A percentile compares a stretch with the other conserved stretches of the same genome.
phyloP scores from a whole-genome alignment of 2,888 invertebrate genomes.

The Hyalella azteca region DNA sequence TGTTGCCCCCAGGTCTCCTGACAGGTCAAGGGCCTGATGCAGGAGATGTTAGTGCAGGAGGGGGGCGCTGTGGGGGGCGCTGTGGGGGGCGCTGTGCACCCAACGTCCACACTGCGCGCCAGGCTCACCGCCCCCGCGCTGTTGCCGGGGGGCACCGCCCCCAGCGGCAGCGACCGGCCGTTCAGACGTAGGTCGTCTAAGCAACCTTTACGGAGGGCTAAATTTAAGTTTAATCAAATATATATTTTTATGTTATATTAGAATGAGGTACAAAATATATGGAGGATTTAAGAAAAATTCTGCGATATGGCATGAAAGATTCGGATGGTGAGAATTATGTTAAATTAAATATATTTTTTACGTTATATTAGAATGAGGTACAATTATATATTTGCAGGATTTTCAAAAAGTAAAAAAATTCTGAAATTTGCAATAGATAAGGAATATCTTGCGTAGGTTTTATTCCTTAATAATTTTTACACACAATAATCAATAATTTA shows the following conservation, averaged over 20 bases:
- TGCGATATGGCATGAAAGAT: neutral
- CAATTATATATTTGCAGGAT: too few relatives aligned
- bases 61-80: neutral
- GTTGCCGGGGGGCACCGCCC: neutral
- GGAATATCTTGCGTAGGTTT: too few relatives aligned
- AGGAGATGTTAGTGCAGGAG: conserved; percentile 12
- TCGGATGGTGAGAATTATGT: neutral
- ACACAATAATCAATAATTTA: too few relatives aligned
- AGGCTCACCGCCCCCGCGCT: conserved; percentile 11
- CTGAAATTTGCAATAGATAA: too few relatives aligned
- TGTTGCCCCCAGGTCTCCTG: conserved; percentile 29
- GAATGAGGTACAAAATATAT: neutral
- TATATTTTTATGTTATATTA: neutral
- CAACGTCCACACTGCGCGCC: neutral
- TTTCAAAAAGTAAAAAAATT: too few relatives aligned
- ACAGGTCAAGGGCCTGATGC: neutral
- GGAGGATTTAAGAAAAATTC: neutral
- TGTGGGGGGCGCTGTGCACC: neutral
- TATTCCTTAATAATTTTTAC: too few relatives aligned
- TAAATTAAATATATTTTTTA: neutral
- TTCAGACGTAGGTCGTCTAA: conserved; percentile 29
- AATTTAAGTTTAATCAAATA: neutral
- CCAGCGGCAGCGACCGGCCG: conserved; percentile 8
- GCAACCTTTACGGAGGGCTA: neutral
- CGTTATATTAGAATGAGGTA: neutral